Percentiles rank a stretch among this genome's conserved stretches.
phyloP scores from a whole-genome alignment of 1,140 invertebrate genomes.

The Apis cerana region DNA sequence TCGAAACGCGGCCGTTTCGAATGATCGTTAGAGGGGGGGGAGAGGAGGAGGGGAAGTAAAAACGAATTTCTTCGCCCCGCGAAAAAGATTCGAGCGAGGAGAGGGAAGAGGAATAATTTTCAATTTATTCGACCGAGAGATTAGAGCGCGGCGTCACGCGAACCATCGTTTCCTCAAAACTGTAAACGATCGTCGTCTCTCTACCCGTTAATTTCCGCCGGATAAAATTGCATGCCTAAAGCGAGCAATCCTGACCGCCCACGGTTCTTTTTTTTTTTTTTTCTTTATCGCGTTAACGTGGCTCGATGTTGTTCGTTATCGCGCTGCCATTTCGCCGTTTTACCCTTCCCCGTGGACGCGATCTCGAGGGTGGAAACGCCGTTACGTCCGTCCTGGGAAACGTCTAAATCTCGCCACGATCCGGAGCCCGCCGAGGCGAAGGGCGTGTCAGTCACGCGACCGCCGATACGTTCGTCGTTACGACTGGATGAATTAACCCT shows the following conservation, averaged over 20 bases:
- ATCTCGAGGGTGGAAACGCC: neutral
- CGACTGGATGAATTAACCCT: slow-evolving; percentile 16
- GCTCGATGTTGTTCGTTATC: slow-evolving; percentile 27
- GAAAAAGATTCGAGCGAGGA: too few species aligned
- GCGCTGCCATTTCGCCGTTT: neutral
- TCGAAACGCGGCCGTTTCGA: too few species aligned
- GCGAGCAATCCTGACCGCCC: slow-evolving; percentile 25
- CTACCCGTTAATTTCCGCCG: slow-evolving; percentile 32
- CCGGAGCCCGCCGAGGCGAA: neutral
- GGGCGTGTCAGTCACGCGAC: slow-evolving; percentile 44
- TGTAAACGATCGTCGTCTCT: slow-evolving; percentile 15
- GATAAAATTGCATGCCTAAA: slow-evolving; percentile 47
- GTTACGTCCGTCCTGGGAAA: slow-evolving; percentile 15
- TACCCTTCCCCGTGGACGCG: neutral
- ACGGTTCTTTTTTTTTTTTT: neutral
- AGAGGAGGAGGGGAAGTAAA: too few species aligned
- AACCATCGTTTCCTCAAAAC: slow-evolving; percentile 38
- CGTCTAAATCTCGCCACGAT: slow-evolving; percentile 31
- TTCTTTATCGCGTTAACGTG: slow-evolving; percentile 43
- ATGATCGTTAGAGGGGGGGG: too few species aligned
- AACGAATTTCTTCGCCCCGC: too few species aligned
- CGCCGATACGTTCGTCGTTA: neutral
- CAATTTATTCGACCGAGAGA: slow-evolving; percentile 32
- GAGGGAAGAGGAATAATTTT: slow-evolving; percentile 22
- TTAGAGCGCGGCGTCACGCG: slow-evolving; percentile 36